phyloP scores from a whole-genome alignment of 2,797 vertebrate genomes.

The Centroberyx gerrardi region DNA sequence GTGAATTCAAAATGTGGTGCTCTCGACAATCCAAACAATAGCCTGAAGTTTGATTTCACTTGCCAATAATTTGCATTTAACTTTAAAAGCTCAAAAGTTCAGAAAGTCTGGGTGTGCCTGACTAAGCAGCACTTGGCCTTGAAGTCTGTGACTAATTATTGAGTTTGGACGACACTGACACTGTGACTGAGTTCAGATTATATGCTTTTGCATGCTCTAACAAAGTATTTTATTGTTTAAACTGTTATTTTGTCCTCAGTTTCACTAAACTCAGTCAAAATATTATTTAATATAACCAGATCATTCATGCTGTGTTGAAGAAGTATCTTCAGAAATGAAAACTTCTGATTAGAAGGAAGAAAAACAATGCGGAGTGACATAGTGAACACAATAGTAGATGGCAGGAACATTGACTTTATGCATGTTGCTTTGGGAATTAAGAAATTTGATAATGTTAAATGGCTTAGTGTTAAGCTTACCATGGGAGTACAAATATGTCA shows the following conservation, averaged over 20 bases:
- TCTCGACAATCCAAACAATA: constrained; percentile 18
- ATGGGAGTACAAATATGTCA: neutral
- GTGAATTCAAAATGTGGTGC: neutral
- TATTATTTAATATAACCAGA: neutral
- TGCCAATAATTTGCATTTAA: constrained; percentile 42
- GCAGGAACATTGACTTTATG: too few species aligned
- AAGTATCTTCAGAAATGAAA: neutral
- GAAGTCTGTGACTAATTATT: constrained; percentile 55
- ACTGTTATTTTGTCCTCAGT: constrained; percentile 17
- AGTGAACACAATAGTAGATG: too few species aligned
- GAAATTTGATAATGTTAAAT: too few species aligned
- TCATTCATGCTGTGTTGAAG: neutral
- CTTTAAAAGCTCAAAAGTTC: constrained; percentile 47
- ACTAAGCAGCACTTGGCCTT: constrained; percentile 39
- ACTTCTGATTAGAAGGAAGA: neutral
- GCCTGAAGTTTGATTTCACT: constrained; percentile 49
- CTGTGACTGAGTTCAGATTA: constrained; percentile 44
- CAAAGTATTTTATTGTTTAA: constrained; percentile 30
- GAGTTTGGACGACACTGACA: constrained; percentile 44
- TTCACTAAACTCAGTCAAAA: neutral
- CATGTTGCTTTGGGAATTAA: too few species aligned
- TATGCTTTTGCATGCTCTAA: constrained; percentile 36
- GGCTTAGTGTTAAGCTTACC: neutral
- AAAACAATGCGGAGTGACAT: too few species aligned
- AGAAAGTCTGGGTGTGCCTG: constrained; percentile 35